phyloP scores from a whole-genome alignment of 2,113 vertebrate genomes.

The Pavo muticus region DNA sequence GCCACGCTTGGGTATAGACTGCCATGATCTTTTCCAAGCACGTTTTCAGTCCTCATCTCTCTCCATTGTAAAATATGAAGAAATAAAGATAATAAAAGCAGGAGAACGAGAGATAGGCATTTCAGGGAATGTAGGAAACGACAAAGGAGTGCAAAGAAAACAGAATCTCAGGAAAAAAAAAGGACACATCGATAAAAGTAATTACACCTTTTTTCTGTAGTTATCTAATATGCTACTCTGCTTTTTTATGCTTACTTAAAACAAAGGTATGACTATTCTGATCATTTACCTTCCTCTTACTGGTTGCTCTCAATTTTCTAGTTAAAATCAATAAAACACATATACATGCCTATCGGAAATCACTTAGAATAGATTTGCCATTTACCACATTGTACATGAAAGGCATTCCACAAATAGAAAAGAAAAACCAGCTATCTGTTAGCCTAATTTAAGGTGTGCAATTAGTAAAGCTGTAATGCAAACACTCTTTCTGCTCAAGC shows the following conservation, averaged over 20 bases:
- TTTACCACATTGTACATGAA: background rate
- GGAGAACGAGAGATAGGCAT: background rate
- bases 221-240: background rate
- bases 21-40: background rate
- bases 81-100: background rate
- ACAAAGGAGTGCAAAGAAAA: background rate
- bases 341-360: background rate
- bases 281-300: background rate
- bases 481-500: conserved; percentile 23
- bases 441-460: conserved; percentile 46
- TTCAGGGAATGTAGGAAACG: background rate
- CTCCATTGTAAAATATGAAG: background rate
- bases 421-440: background rate
- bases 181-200: background rate
- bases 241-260: background rate
- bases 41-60: background rate
- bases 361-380: background rate
- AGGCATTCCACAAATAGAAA: background rate
- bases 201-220: background rate
- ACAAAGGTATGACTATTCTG: background rate
- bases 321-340: background rate
- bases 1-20: background rate
- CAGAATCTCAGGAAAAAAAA: background rate
- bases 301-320: background rate
- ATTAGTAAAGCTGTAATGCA: conserved; percentile 47